These are phyloP conservation scores for Phenganax subtilis DNA, from an alignment of 92 coral and sea anemone genomes.

Conservation along the genomic window DNA sequence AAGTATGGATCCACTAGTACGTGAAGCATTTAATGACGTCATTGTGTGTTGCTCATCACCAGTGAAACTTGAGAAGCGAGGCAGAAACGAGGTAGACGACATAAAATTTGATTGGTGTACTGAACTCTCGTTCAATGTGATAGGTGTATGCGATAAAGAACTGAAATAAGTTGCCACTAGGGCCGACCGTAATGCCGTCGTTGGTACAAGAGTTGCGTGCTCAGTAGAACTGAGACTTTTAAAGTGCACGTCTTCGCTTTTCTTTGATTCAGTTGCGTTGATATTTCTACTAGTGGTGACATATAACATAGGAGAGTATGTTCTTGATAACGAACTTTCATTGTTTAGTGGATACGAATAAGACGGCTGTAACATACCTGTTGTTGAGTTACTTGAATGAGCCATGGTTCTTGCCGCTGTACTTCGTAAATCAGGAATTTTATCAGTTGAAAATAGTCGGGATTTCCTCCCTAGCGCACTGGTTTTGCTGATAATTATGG, in stretches of 20 bases:
- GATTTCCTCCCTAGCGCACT: background rate
- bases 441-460: background rate
- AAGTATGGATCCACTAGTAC: background rate
- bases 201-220: background rate
- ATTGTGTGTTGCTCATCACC: background rate
- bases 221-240: background rate
- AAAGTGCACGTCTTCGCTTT: background rate
- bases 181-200: background rate
- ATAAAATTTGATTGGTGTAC: background rate
- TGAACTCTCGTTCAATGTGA: background rate
- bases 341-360: background rate
- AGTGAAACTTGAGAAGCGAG: background rate
- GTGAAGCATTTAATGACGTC: background rate
- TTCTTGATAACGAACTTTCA: background rate
- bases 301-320: background rate
- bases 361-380: background rate
- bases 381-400: background rate
- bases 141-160: background rate
- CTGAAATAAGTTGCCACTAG: background rate
- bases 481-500: background rate
- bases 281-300: background rate
- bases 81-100: constrained; percentile 9
- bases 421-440: background rate
- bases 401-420: background rate
- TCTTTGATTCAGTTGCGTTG: constrained; percentile 1